These are phyloP conservation scores for Schizothorax lantsangensis DNA, from an alignment of 2,797 vertebrate genomes.

Conservation along the genomic window DNA sequence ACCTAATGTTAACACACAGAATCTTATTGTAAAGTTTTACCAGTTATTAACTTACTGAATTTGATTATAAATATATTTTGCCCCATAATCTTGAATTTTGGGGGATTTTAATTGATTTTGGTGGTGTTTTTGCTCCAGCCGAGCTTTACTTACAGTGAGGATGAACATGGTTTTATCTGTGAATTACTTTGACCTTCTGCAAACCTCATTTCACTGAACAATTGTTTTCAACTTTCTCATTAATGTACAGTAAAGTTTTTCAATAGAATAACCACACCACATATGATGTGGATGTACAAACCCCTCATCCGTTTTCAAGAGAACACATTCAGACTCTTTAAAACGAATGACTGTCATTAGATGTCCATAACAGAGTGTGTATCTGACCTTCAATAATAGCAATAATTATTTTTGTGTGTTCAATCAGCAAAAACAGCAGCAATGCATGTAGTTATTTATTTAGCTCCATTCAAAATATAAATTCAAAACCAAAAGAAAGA, in stretches of 20 bases:
- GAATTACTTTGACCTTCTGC: neutral
- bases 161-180: neutral
- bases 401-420: neutral
- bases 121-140: neutral
- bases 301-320: too few relatives aligned
- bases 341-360: too few relatives aligned
- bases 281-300: too few relatives aligned
- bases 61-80: neutral
- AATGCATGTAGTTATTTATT: conserved; percentile 20
- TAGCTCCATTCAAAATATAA: neutral
- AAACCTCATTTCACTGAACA: neutral
- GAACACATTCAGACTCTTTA: too few relatives aligned
- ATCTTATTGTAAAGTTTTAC: too few relatives aligned
- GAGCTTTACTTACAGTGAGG: too few relatives aligned
- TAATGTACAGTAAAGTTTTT: neutral
- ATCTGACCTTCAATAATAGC: neutral
- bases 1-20: neutral
- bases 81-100: too few relatives aligned
- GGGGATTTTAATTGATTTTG: too few relatives aligned
- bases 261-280: neutral
- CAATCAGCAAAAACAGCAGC: neutral
- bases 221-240: neutral
- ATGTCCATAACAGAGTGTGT: too few relatives aligned
- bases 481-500: neutral
- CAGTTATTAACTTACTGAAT: neutral